Evolutionary conservation across 2,113 vertebrate genomes (phyloP).

Genomic region (Coryphaenoides rupestris): DNA sequence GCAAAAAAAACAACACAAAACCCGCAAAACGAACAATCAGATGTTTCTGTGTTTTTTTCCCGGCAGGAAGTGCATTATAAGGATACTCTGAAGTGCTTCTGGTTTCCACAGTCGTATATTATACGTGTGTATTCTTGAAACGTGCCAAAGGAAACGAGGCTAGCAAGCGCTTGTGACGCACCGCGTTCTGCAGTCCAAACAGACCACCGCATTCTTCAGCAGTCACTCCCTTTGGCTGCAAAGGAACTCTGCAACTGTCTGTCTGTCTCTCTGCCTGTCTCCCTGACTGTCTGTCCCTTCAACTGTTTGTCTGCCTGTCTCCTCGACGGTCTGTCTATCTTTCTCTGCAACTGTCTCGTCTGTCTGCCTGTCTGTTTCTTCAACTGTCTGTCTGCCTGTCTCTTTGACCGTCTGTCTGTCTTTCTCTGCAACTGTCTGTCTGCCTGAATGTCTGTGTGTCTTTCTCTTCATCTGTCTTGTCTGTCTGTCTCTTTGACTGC

Average conservation of each 20-base stretch:
- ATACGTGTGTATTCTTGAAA: too few relatives aligned
- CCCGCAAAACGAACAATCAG: too few relatives aligned
- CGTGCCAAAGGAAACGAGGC: too few relatives aligned
- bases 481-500: background rate
- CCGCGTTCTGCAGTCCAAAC: background rate
- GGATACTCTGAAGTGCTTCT: too few relatives aligned
- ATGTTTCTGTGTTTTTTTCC: too few relatives aligned
- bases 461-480: too few relatives aligned
- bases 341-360: background rate
- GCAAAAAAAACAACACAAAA: too few relatives aligned
- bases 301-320: background rate
- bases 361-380: background rate
- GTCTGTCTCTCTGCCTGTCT: background rate
- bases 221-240: background rate
- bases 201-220: background rate
- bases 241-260: too few relatives aligned
- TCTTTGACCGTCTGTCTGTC: background rate
- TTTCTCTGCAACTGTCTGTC: background rate
- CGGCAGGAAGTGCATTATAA: too few relatives aligned
- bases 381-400: too few relatives aligned
- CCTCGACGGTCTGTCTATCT: background rate
- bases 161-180: too few relatives aligned
- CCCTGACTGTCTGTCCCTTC: background rate
- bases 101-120: too few relatives aligned
- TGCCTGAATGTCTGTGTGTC: background rate